These are phyloP conservation scores for Prosopocoilus inquinatus DNA, from an alignment of 2,888 invertebrate species.

Conservation along the genomic window DNA sequence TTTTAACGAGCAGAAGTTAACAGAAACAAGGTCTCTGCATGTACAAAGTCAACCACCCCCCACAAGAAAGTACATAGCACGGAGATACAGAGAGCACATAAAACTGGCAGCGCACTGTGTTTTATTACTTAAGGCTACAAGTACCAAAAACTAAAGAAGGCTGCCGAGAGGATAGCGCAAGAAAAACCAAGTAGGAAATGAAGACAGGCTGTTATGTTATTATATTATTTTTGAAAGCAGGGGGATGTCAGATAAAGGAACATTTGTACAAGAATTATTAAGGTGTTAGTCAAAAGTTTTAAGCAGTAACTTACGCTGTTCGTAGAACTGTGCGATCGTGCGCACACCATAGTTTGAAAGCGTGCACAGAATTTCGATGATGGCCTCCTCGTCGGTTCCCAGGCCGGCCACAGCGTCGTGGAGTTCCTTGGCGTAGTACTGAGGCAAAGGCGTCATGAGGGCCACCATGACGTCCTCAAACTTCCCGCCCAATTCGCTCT, in stretches of 20 bases:
- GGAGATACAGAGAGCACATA: no score
- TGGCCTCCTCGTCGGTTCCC: conserved; percentile 87
- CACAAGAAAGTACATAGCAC: no score
- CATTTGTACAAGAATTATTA: no score
- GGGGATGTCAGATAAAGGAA: no score
- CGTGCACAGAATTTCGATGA: conserved; percentile 91
- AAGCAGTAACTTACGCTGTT: conserved; percentile 62
- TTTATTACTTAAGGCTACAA: no score
- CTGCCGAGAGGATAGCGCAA: no score
- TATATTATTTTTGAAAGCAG: no score
- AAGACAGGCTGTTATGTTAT: background rate
- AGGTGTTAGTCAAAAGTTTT: no score
- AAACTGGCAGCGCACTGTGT: no score
- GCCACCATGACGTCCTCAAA: conserved; percentile 89
- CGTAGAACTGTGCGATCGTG: conserved; percentile 81
- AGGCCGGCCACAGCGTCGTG: conserved; percentile 83
- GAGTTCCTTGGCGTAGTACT: conserved; percentile 88
- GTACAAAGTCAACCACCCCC: no score
- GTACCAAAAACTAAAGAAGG: no score
- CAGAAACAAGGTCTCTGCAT: background rate
- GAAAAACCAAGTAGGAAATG: background rate
- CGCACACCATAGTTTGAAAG: conserved; percentile 86
- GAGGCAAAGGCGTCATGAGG: conserved; percentile 84
- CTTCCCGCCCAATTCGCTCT: conserved; percentile 86
- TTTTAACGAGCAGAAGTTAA: background rate